Percentiles rank a stretch among this genome's conserved stretches.
These are phyloP conservation scores for Trinectes maculatus DNA, from an alignment of 2,113 vertebrate species.

Conservation along the genomic window DNA sequence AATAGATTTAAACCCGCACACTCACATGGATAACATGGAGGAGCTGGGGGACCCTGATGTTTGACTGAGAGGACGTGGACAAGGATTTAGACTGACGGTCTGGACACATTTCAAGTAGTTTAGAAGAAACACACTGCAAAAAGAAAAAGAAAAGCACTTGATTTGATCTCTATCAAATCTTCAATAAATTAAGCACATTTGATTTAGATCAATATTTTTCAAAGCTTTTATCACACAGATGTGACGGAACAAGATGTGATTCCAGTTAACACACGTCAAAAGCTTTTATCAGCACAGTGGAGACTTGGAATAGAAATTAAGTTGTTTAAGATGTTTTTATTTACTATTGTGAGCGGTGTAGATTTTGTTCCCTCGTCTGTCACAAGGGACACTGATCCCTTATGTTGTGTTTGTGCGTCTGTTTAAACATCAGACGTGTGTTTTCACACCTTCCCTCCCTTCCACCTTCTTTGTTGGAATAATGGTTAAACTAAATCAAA, in stretches of 20 bases:
- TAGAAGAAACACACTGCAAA: background rate
- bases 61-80: conserved; percentile 80
- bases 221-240: conserved; percentile 15
- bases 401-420: conserved; percentile 36
- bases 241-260: background rate
- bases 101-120: conserved; percentile 25
- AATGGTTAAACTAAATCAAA: conserved; percentile 24
- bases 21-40: background rate
- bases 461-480: conserved; percentile 9
- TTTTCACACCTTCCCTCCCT: conserved; percentile 30
- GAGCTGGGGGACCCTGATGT: background rate
- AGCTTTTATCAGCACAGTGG: conserved; percentile 30
- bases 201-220: conserved; percentile 23
- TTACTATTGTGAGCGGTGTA: conserved; percentile 68
- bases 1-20: background rate
- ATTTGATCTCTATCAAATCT: conserved; percentile 38
- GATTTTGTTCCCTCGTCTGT: conserved; percentile 48
- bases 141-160: conserved; percentile 12
- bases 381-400: conserved; percentile 21
- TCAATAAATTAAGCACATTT: conserved; percentile 17
- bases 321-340: conserved; percentile 72
- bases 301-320: conserved; percentile 62
- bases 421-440: conserved; percentile 18
- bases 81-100: conserved; percentile 56
- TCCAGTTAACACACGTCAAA: conserved; percentile 19